phyloP scores from a whole-genome alignment of 2,888 invertebrate genomes.

The Yponomeuta evonymella region DNA sequence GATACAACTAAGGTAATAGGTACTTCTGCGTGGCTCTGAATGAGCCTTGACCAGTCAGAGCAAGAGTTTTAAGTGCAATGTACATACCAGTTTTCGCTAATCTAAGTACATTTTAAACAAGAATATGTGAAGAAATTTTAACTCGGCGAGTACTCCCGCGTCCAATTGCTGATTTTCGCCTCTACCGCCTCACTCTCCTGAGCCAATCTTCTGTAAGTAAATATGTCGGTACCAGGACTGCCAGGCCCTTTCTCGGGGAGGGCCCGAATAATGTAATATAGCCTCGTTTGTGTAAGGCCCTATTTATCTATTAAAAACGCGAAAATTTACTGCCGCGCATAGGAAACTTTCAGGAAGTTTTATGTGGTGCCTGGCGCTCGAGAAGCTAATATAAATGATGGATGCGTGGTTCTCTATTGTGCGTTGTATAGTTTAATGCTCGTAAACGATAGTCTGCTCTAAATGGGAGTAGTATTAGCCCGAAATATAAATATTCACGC shows the following conservation, averaged over 20 bases:
- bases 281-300: slow-evolving; percentile 74
- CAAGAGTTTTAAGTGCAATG: too few species aligned
- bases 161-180: too few species aligned
- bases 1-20: too few species aligned
- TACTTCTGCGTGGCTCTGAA: too few species aligned
- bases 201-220: neutral
- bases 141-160: too few species aligned
- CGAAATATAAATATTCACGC: neutral
- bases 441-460: neutral
- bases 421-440: slow-evolving; percentile 3
- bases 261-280: slow-evolving; percentile 74
- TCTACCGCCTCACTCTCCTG: too few species aligned
- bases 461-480: neutral
- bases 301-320: slow-evolving; percentile 76
- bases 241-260: slow-evolving; percentile 74
- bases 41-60: too few species aligned
- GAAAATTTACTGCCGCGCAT: slow-evolving; percentile 65
- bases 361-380: slow-evolving; percentile 63
- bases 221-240: slow-evolving; percentile 27
- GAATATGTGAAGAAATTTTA: too few species aligned
- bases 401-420: slow-evolving; percentile 45
- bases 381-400: slow-evolving; percentile 65
- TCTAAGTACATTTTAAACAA: too few species aligned
- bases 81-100: too few species aligned
- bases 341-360: slow-evolving; percentile 70